These are phyloP conservation scores for Hippocampus barbouri DNA, from an alignment of 2,113 vertebrate genomes.

Conservation along the genomic window DNA sequence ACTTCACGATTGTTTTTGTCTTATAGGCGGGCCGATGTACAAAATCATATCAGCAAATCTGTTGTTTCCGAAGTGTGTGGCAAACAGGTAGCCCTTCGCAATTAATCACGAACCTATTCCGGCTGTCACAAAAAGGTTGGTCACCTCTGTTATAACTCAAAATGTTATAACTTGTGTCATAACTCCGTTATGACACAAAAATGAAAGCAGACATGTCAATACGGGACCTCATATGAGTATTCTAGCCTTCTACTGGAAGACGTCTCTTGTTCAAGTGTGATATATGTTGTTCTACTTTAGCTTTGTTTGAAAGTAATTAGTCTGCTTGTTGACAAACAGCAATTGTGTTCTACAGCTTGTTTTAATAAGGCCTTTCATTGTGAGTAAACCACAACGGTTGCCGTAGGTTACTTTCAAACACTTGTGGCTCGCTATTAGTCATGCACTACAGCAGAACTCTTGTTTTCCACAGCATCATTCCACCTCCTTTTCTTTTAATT, in stretches of 20 bases:
- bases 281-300: neutral
- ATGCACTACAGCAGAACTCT: conserved; percentile 22
- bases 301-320: neutral
- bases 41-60: neutral
- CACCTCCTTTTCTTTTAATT: conserved; percentile 68
- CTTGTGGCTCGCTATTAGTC: conserved; percentile 51
- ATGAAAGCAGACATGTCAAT: too few relatives aligned
- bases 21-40: neutral
- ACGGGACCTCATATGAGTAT: too few relatives aligned
- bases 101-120: too few relatives aligned
- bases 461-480: conserved; percentile 19
- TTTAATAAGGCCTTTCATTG: conserved; percentile 60
- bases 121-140: too few relatives aligned
- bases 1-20: neutral
- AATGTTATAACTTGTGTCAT: too few relatives aligned
- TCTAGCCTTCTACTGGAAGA: neutral
- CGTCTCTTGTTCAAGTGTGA: neutral
- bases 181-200: too few relatives aligned
- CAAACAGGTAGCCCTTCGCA: too few relatives aligned
- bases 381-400: conserved; percentile 59
- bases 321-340: conserved; percentile 53
- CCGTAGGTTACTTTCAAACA: conserved; percentile 53
- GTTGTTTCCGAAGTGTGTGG: too few relatives aligned
- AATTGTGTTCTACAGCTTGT: conserved; percentile 51
- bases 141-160: too few relatives aligned